Conservation (phyloP, 2,797 vertebrate genomes). For the Leuciscus waleckii region DNA sequence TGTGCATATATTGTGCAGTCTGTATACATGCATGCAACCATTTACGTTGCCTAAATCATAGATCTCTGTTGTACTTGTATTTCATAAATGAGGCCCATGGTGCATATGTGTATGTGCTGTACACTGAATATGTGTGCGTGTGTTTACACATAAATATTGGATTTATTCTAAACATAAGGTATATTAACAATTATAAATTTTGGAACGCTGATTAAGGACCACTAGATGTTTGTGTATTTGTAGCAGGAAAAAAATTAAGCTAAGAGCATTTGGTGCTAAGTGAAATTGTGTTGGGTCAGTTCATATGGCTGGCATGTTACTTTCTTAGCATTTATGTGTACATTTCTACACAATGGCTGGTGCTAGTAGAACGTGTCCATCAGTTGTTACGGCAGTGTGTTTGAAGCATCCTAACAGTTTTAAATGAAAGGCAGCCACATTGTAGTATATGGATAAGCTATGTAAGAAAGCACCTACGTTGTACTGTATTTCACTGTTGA, state of each 20-base stretch:
- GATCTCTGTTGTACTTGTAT: background rate
- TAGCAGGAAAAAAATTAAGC: constrained; percentile 38
- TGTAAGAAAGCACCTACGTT: constrained; percentile 37
- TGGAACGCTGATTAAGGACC: constrained; percentile 62
- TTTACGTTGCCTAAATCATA: background rate
- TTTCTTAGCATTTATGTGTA: constrained; percentile 51
- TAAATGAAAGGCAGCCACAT: constrained; percentile 53
- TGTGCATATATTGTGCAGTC: constrained; percentile 3
- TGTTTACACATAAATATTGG: constrained; percentile 67
- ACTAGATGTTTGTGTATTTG: constrained; percentile 60
- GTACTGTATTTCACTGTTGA: constrained; percentile 76
- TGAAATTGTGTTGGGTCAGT: constrained; percentile 44
- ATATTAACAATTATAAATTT: constrained; percentile 54
- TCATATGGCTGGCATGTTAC: constrained; percentile 43
- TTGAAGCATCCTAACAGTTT: constrained; percentile 51
- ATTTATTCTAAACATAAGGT: constrained; percentile 62
- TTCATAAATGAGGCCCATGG: constrained; percentile 28
- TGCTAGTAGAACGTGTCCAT: constrained; percentile 53
- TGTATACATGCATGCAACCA: constrained; percentile 14
- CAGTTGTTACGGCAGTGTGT: constrained; percentile 56
- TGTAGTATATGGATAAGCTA: constrained; percentile 59
- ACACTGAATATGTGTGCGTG: constrained; percentile 67
- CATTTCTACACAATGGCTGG: constrained; percentile 60
- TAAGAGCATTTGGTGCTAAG: constrained; percentile 41
- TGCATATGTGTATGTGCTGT: constrained; percentile 64